A percentile compares a stretch with the other conserved stretches of the same genome.
Conservation (phyloP, 1,140 invertebrate species). For the Dendroctonus valens region DNA sequence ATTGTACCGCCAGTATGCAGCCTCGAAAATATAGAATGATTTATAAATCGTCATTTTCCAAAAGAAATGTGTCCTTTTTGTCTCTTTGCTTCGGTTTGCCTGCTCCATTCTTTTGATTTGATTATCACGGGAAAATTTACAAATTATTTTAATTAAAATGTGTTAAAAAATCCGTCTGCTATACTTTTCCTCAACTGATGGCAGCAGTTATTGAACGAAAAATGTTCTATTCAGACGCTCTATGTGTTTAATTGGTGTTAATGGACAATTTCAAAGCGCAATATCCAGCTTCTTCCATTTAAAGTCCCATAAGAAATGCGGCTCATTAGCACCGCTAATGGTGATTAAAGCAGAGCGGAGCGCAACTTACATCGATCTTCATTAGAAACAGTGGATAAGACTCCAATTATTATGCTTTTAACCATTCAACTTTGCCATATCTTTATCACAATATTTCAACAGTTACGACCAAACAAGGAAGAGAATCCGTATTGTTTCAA, state of each 20-base stretch:
- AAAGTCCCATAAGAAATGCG: slow-evolving; percentile 18
- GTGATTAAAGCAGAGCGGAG: slow-evolving; percentile 22
- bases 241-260: background rate
- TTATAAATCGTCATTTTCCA: slow-evolving; percentile 41
- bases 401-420: slow-evolving; percentile 27
- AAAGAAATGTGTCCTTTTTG: slow-evolving; percentile 30
- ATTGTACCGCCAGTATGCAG: slow-evolving; percentile 38
- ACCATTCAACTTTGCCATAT: slow-evolving; percentile 20
- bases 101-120: background rate
- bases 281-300: slow-evolving; percentile 13
- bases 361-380: slow-evolving; percentile 25
- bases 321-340: slow-evolving; percentile 23
- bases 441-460: slow-evolving; percentile 20
- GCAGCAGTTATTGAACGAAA: background rate
- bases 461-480: slow-evolving; percentile 14
- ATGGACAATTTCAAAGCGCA: background rate
- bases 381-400: slow-evolving; percentile 24
- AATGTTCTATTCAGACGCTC: background rate
- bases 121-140: too few species aligned
- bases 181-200: background rate
- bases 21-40: slow-evolving; percentile 42
- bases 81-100: slow-evolving; percentile 16
- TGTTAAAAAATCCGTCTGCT: too few species aligned
- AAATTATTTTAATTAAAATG: too few species aligned
- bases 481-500: slow-evolving; percentile 13